Evolutionary conservation across 2,113 vertebrate species (phyloP), one percentile per base, ranked within the genome.

Genomic region (Isichthys henryi): DNA sequence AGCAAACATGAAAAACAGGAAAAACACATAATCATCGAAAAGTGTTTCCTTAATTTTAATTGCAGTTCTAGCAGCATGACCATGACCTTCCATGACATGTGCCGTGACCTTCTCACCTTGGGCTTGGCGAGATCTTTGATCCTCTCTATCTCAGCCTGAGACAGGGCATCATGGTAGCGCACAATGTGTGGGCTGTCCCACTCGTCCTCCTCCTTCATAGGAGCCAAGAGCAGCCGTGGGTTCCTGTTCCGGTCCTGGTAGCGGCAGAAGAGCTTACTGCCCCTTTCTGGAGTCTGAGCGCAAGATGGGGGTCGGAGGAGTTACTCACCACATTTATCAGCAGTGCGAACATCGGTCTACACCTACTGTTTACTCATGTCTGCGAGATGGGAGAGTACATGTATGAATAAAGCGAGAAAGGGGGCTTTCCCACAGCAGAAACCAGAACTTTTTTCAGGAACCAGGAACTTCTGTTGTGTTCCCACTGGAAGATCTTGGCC

Each of bases 111-210:
- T 49, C 97, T 94, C 92, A 99, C 98, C 94, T 93, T 97, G 91
- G 98, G 98, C 92, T 98, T 99, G 1, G 98, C 97, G 7, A 99
- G 92, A 88, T 98, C 94, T 90, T 99, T 99, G 89, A 99, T 98
- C 93, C 95, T 98, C 90, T 96, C 94, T 0, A 99, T 99, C 93
- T 99, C 98, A 86, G 96, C 92, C 6, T 97, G 92, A 5, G 97
- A 97, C 91, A 99, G 95, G 43, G 96, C 92, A 0, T 98, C 92
- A 13, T 98, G 96, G 93, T 97, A 99, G 88, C 98, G 96, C 0
- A 99, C 97, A 27, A 99, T 99, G 66, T 94, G 97, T 0, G 98
- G 98, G 82, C 96, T 99, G 89, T 99, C 98, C 98, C 98, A 99
- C 88, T 99, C 98, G 1, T 99, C 98, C 90, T 99, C 98, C 89